phyloP scores from a whole-genome alignment of 2,888 invertebrate species.

The Orchesellides sinensis region DNA sequence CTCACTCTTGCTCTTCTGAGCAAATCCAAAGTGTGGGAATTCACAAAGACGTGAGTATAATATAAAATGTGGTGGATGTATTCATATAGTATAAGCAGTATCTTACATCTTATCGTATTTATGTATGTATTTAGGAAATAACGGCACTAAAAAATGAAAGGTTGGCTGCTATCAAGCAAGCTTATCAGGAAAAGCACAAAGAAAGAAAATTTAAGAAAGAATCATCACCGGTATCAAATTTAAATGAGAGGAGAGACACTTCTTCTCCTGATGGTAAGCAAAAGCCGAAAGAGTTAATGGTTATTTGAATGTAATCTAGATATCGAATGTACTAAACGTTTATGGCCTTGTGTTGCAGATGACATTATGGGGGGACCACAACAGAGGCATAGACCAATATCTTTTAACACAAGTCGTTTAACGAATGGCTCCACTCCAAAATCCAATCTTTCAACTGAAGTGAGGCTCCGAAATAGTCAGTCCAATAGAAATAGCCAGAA shows the following conservation, averaged over 20 bases:
- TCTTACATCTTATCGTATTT: too few species aligned
- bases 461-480: slow-evolving; percentile 79
- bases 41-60: slow-evolving; percentile 47
- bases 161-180: slow-evolving; percentile 74
- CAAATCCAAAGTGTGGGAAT: slow-evolving; percentile 63
- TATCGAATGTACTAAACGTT: too few species aligned
- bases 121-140: slow-evolving; percentile 66
- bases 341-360: too few species aligned
- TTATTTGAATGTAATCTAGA: too few species aligned
- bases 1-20: slow-evolving; percentile 66
- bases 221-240: slow-evolving; percentile 17
- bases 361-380: slow-evolving; percentile 19
- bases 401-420: slow-evolving; percentile 45
- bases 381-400: slow-evolving; percentile 52
- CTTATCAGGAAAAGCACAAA: slow-evolving; percentile 73
- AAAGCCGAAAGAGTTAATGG: background rate
- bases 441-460: slow-evolving; percentile 78
- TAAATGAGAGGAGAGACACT: slow-evolving; percentile 42
- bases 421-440: slow-evolving; percentile 66
- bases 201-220: slow-evolving; percentile 55
- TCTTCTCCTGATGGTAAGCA: slow-evolving; percentile 51
- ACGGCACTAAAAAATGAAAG: slow-evolving; percentile 74
- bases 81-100: background rate
- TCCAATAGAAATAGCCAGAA: slow-evolving; percentile 74
- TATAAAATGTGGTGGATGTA: background rate